These are phyloP conservation scores for Synergus laeviventris DNA, from an alignment of 2,888 invertebrate species.

Conservation along the genomic window DNA sequence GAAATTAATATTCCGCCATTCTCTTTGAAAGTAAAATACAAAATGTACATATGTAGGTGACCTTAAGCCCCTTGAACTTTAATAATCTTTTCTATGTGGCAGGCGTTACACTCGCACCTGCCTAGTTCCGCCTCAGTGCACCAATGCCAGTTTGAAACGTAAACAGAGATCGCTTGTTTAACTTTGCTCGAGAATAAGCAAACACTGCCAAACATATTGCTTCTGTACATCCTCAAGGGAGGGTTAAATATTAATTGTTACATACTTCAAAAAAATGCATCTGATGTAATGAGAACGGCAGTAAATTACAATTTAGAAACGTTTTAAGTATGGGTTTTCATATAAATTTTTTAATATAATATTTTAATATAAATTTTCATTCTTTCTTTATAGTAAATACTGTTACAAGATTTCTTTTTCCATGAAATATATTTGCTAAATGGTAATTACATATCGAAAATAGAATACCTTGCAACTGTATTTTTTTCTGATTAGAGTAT, in stretches of 20 bases:
- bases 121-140: conserved; percentile 6
- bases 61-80: not conserved
- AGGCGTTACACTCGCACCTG: conserved; percentile 19
- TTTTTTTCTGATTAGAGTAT: not conserved
- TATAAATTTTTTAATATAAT: no score
- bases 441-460: no score
- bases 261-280: no score
- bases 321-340: no score
- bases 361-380: no score
- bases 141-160: not conserved
- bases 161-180: conserved; percentile 11
- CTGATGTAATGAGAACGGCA: no score
- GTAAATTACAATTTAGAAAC: no score
- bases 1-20: not conserved
- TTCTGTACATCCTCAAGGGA: not conserved
- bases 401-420: no score
- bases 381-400: no score
- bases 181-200: conserved; percentile 11
- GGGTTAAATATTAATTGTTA: not conserved
- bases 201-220: conserved; percentile 17
- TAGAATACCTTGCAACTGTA: not conserved
- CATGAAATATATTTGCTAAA: no score
- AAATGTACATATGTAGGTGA: not conserved
- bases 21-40: not conserved
- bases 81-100: not conserved